Base-by-base conservation (phyloP, 2,113 vertebrate species). In the Gadus macrocephalus region DNA sequence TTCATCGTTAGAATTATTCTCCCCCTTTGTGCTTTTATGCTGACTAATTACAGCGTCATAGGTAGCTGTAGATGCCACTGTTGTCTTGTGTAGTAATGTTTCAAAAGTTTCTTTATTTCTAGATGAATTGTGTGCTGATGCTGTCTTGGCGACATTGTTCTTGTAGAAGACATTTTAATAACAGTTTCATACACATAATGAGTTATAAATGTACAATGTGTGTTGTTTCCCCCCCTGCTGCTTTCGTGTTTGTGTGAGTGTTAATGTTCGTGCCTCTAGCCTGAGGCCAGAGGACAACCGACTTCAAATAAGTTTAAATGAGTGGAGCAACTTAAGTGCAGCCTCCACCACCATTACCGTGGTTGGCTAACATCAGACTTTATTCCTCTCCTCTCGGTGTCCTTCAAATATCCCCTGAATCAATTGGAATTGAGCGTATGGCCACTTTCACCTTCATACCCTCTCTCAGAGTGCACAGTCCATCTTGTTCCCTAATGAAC, bases 11-110 rank as follows among this genome's bases (percentile, higher is more conserved):
- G 81, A 77, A 86, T 87, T 86, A 25, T 25, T 25, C 25, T 86
- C 73, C 78, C 73, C n/a, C 28, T 5, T 35, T 49, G 74, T 70
- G 77, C 78, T 78, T 67, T 64, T 35, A 69, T 77, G 71, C 67
- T 72, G 70, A 78, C 77, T 78, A 84, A 87, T 85, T 73, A 81
- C 76, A 73, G 72, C 77, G 72, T 79, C 78, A 69, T 65, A 35
- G 79, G 81, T 80, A 69, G 70, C 68, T 71, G 78, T 81, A 72
- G 70, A 77, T 87, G 42, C 8, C 42, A 49, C 42, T 49, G 42
- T 49, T 49, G 42, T 49, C 9, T 49, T 49, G 7, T 49, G 6
- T 7, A 14, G 42, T 9, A 49, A 49, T 14, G 42, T 49, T 49
- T 9, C 2, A 49, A 14, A 49, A 12, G 8, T 14, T 49, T 49